Conservation (phyloP, 1,140 invertebrate genomes). For the Olivierus martensii region DNA sequence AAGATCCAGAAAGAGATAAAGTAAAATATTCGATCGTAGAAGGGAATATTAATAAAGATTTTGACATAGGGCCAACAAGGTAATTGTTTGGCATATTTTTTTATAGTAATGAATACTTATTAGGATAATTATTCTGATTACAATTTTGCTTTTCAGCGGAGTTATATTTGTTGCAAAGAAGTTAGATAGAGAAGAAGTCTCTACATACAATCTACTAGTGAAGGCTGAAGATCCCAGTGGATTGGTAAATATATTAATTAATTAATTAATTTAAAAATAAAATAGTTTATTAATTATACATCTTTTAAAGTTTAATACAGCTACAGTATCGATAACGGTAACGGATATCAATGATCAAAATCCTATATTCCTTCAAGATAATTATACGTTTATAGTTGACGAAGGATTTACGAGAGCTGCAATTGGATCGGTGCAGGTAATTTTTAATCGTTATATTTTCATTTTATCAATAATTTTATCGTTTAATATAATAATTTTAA, state of each 20-base stretch:
- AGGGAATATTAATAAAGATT: constrained; percentile 71
- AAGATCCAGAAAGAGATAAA: constrained; percentile 75
- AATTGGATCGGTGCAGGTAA: constrained; percentile 64
- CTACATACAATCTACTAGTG: constrained; percentile 63
- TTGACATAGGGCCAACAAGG: constrained; percentile 54
- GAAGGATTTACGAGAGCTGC: constrained; percentile 53
- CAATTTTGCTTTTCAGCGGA: constrained; percentile 43
- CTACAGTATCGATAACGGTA: constrained; percentile 71
- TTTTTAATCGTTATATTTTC: not conserved
- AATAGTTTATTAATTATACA: not conserved
- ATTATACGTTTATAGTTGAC: constrained; percentile 72
- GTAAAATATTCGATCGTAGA: constrained; percentile 69
- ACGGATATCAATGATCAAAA: constrained; percentile 77
- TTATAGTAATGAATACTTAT: not conserved
- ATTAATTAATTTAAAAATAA: not conserved
- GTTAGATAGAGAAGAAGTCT: constrained; percentile 71
- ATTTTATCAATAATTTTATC: not conserved
- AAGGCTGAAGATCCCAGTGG: constrained; percentile 73
- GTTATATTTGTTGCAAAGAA: constrained; percentile 65
- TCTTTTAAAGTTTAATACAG: constrained; percentile 44
- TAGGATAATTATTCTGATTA: not conserved
- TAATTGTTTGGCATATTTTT: not conserved
- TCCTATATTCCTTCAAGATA: constrained; percentile 53
- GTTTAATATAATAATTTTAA: not conserved
- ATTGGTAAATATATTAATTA: constrained; percentile 33